Base-by-base conservation (phyloP, 2,888 invertebrate species). In the Listrodromus nycthemerus region DNA sequence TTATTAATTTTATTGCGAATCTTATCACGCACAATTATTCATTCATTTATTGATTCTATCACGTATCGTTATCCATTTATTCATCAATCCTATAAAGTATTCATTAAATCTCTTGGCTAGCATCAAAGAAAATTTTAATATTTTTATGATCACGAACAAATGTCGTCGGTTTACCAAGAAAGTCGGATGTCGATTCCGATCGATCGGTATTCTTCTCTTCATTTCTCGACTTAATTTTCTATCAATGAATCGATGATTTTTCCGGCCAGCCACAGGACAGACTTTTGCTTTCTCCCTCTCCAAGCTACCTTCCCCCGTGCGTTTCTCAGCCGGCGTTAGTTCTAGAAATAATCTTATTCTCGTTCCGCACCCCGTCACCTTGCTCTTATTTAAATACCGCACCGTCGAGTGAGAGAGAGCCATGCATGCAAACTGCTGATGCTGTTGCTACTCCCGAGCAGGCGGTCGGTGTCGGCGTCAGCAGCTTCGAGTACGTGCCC, bases 371-470 rank as follows among this genome's bases (percentile, higher is more conserved):
- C 66, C 83, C 65, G 83, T 86, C 86, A 83, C 80, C 85, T 82
- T 87, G 86, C 81, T 86, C 83, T 88, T 87, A 87, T 89, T 88
- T 85, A 89, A 87, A 87, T 87, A 70, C 86, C 86, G 70, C 74
- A 76, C 74, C 80, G 75, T 70, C 71, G 30, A 69, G 83, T 30
- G 52, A 21, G n/a, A 50, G 58, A 65, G 74, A 81, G 73, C 77
- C 45, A 61, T 86, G 87, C 86, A 88, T 87, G 88, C 87, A 89
- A 89, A 89, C 87, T 89, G 76, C 87, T 87, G 84, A 82, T 86
- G 75, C 37, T 65, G 65, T 52, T 33, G 75, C 65, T 86, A 82
- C 86, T 88, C 85, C 48, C 50, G 55, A 65, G 84, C 70, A 71
- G 69, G 80, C 75, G 45, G 58, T 19, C 70, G 55, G 48, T 73